Percentiles rank a stretch among this genome's conserved stretches.
Evolutionary conservation across 2,797 vertebrate species (phyloP).

Genomic region (Hippopotamyrus pictus): DNA sequence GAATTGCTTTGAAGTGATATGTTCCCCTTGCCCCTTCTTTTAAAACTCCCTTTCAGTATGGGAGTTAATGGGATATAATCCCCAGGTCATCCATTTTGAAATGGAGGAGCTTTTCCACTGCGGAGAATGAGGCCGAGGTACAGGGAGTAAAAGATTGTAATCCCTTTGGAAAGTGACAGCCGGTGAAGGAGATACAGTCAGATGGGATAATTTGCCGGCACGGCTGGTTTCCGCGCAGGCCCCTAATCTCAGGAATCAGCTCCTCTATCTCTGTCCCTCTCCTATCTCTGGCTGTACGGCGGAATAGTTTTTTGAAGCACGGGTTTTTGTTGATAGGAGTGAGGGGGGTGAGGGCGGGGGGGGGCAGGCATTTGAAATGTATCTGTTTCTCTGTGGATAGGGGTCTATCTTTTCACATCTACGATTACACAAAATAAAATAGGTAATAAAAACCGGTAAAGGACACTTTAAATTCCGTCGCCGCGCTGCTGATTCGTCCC

Average conservation of each 20-base stretch:
- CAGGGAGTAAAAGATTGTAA: constrained; percentile 27
- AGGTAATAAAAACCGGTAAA: neutral
- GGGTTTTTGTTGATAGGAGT: neutral
- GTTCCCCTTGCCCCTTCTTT: neutral
- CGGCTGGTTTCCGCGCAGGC: constrained; percentile 26
- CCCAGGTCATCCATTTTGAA: constrained; percentile 24
- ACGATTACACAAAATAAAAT: neutral
- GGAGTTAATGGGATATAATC: constrained; percentile 24
- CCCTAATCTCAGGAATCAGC: constrained; percentile 23
- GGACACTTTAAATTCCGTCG: neutral
- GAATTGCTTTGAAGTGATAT: constrained; percentile 11
- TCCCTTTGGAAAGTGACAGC: constrained; percentile 30
- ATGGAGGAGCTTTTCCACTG: neutral
- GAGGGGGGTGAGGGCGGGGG: neutral
- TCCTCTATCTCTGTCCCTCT: neutral
- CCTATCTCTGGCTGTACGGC: constrained; percentile 27
- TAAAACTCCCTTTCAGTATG: constrained; percentile 5
- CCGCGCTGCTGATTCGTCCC: neutral
- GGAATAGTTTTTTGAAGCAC: neutral
- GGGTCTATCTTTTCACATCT: neutral
- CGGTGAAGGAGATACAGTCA: constrained; percentile 28
- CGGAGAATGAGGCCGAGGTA: constrained; percentile 10
- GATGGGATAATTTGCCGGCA: constrained; percentile 27
- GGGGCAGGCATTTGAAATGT: constrained; percentile 27
- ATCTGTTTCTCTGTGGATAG: neutral